phyloP scores from a whole-genome alignment of 2,888 invertebrate genomes.

The Selenia dentaria region DNA sequence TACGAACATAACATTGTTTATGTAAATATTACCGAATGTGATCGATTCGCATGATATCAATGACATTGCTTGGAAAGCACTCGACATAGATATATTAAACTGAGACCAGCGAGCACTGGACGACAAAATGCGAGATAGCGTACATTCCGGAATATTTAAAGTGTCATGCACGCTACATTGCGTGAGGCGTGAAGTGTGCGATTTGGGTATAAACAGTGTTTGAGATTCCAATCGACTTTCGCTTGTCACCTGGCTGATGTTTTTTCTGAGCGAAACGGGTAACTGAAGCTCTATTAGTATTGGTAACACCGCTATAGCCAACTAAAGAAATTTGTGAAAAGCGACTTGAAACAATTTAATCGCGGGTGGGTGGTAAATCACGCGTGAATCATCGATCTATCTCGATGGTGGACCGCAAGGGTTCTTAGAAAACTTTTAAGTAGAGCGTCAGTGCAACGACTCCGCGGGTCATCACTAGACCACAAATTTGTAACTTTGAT shows the following conservation, averaged over 20 bases:
- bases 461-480: slow-evolving; percentile 14
- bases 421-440: slow-evolving; percentile 43
- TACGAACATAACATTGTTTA: slow-evolving; percentile 34
- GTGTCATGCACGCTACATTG: slow-evolving; percentile 56
- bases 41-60: slow-evolving; percentile 22
- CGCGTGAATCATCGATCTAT: slow-evolving; percentile 51
- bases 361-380: slow-evolving; percentile 40
- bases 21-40: slow-evolving; percentile 31
- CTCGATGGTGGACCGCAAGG: slow-evolving; percentile 35
- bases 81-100: slow-evolving; percentile 19
- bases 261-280: slow-evolving; percentile 42
- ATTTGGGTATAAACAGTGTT: slow-evolving; percentile 51
- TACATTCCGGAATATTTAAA: slow-evolving; percentile 23
- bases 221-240: slow-evolving; percentile 59
- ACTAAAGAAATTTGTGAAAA: slow-evolving; percentile 38
- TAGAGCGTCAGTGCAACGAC: slow-evolving; percentile 36
- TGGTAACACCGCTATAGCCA: slow-evolving; percentile 28
- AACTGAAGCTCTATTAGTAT: slow-evolving; percentile 43
- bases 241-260: slow-evolving; percentile 50
- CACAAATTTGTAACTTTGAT: slow-evolving; percentile 20
- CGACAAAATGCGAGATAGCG: slow-evolving; percentile 17
- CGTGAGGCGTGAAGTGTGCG: slow-evolving; percentile 57
- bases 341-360: slow-evolving; percentile 35
- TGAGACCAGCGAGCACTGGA: slow-evolving; percentile 32
- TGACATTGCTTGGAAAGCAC: slow-evolving; percentile 17